Evolutionary conservation across 1,140 invertebrate species (phyloP).

Genomic region (Branchinecta lindahli): DNA sequence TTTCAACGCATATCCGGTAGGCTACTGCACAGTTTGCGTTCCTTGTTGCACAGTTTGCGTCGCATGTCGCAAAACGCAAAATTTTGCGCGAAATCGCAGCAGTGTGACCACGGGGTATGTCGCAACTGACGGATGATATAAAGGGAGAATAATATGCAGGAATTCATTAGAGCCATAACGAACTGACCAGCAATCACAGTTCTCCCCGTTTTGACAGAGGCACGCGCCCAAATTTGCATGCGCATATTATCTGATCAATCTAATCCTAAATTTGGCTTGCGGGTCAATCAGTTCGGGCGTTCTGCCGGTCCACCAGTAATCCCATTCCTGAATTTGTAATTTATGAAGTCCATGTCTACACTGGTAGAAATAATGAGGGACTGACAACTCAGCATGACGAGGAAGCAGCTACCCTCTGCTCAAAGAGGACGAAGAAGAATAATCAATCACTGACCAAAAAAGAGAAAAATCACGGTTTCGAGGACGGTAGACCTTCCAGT

Average conservation of each 20-base stretch:
- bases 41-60: too few relatives aligned
- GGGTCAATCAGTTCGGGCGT: background rate
- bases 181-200: background rate
- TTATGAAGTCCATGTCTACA: background rate
- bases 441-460: too few relatives aligned
- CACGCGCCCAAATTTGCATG: constrained; percentile 7
- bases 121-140: background rate
- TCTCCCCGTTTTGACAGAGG: background rate
- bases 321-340: background rate
- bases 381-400: too few relatives aligned
- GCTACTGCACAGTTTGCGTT: too few relatives aligned
- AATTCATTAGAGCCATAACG: background rate
- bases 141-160: constrained; percentile 3
- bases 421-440: too few relatives aligned
- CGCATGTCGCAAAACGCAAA: too few relatives aligned
- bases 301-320: background rate
- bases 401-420: too few relatives aligned
- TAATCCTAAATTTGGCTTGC: background rate
- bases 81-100: too few relatives aligned
- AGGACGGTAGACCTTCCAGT: too few relatives aligned
- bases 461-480: too few relatives aligned
- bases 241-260: constrained; percentile 8
- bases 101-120: too few relatives aligned
- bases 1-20: too few relatives aligned
- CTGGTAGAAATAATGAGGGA: background rate